Base-by-base conservation (phyloP, 2,797 vertebrate species). In the Odontamblyopus rebecca region DNA sequence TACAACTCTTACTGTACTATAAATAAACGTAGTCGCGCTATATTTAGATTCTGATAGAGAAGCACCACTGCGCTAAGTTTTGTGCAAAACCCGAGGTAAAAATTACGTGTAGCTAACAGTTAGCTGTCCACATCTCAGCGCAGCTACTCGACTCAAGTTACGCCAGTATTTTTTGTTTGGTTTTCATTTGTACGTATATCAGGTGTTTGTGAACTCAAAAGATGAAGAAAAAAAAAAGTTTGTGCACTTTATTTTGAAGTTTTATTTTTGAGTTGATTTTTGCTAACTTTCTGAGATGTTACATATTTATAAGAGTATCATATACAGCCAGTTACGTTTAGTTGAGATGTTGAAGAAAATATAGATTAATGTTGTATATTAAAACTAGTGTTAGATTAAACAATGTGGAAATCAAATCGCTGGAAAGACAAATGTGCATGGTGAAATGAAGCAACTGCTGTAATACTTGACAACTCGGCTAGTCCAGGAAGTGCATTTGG, bases 231-330 rank as follows among this genome's bases (percentile, higher is more conserved):
- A 59, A 69, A 65, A 62, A 2, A 1, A 54, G 64, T 89, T 82
- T 83, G 81, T 86, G 84, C 85, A 86, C 78, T 88, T 88, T 88
- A 72, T 81, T 82, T 86, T 66, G 6, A 29, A 66, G 50, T 69
- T 72, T 63, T 69, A 18, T 61, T 29, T 71, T 65, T 50, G 3
- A 64, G 71, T 41, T 18, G 29, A 12, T 81, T 80, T 89, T 83
- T 69, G 29, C 56, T 78, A 56, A 67, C 77, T 85, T 88, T 89
- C 70, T 64, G 67, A 92, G 75, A 86, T 89, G 84, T 87, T 85
- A 88, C 82, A 87, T 90, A 87, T 90, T 90, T 89, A 85, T 84
- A 81, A 74, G 87, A 82, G 38, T 77, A 88, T 86, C 83, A 86
- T 85, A 88, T 85, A 79, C 71, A 81, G 85, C 82, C 89, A 87